phyloP scores from a whole-genome alignment of 2,888 invertebrate species.

The Anthophora plumipes region DNA sequence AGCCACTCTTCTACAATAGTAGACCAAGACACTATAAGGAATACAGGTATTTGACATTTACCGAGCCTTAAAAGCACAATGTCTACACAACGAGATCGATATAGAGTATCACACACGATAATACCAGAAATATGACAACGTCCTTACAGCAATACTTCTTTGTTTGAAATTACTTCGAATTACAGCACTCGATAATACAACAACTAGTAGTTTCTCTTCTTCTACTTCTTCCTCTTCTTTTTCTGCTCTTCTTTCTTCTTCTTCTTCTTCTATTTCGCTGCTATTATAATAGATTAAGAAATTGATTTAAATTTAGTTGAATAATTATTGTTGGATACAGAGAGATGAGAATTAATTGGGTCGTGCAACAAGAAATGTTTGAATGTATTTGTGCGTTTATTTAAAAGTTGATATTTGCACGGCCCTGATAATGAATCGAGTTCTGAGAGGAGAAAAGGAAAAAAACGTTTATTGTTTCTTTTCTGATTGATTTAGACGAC shows the following conservation, averaged over 20 bases:
- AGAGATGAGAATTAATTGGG: constrained; percentile 10
- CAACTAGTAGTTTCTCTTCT: background rate
- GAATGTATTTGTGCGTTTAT: background rate
- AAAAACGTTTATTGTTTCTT: constrained; percentile 72
- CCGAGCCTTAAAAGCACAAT: constrained; percentile 35
- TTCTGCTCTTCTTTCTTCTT: background rate
- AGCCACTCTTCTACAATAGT: constrained; percentile 95
- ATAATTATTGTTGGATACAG: background rate
- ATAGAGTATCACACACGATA: constrained; percentile 12
- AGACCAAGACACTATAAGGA: constrained; percentile 91
- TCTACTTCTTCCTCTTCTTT: background rate
- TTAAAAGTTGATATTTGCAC: constrained; percentile 6
- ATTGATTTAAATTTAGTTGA: background rate
- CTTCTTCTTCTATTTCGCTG: background rate
- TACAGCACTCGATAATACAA: constrained; percentile 1
- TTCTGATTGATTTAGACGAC: constrained; percentile 84
- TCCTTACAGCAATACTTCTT: constrained; percentile 9
- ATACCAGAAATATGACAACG: constrained; percentile 3
- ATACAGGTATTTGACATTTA: constrained; percentile 78
- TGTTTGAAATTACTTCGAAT: background rate
- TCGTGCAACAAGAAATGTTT: constrained; percentile 12
- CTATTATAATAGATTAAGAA: background rate
- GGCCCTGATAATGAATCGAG: constrained; percentile 33
- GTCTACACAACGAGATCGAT: constrained; percentile 18
- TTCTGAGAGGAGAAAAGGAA: constrained; percentile 38